Conservation (phyloP, 2,888 invertebrate genomes). For the Drosophila pegasa region DNA sequence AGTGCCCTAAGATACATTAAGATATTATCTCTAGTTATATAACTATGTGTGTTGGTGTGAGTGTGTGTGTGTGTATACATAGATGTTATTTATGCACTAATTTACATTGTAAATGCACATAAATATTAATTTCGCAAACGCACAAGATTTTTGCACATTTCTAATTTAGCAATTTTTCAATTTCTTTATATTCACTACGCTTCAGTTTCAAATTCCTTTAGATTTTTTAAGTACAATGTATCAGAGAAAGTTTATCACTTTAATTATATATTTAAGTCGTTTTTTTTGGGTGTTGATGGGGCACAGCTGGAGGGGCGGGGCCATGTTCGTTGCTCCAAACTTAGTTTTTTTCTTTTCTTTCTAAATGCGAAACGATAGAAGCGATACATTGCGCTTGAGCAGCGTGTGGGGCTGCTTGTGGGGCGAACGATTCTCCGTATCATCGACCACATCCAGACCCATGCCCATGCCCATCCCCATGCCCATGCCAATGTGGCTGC, state of each 20-base stretch:
- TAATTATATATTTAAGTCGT: conserved; percentile 70
- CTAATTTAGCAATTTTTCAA: conserved; percentile 21
- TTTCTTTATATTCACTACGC: conserved; percentile 49
- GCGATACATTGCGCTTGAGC: conserved; percentile 84
- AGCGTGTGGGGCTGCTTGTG: conserved; percentile 78
- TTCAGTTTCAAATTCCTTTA: conserved; percentile 62
- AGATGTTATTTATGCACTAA: conserved; percentile 55
- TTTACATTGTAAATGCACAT: conserved; percentile 76
- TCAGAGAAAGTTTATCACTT: conserved; percentile 76
- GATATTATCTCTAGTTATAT: conserved; percentile 31
- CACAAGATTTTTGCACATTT: conserved; percentile 44
- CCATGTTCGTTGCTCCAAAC: conserved; percentile 52
- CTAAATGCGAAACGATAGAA: conserved; percentile 84
- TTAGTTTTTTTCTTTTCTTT: no score
- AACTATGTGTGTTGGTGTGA: conserved; percentile 20
- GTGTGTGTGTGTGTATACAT: conserved; percentile 8
- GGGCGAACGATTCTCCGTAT: conserved; percentile 62
- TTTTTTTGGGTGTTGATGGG: conserved; percentile 37
- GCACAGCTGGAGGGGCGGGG: conserved; percentile 30
- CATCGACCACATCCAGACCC: conserved; percentile 72
- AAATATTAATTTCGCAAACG: conserved; percentile 51
- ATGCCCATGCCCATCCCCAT: conserved; percentile 54
- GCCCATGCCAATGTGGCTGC: conserved; percentile 66
- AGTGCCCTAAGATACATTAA: conserved; percentile 57
- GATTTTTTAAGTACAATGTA: conserved; percentile 68